phyloP scores from a whole-genome alignment of 2,113 vertebrate species.

The Leuciscus idus region DNA sequence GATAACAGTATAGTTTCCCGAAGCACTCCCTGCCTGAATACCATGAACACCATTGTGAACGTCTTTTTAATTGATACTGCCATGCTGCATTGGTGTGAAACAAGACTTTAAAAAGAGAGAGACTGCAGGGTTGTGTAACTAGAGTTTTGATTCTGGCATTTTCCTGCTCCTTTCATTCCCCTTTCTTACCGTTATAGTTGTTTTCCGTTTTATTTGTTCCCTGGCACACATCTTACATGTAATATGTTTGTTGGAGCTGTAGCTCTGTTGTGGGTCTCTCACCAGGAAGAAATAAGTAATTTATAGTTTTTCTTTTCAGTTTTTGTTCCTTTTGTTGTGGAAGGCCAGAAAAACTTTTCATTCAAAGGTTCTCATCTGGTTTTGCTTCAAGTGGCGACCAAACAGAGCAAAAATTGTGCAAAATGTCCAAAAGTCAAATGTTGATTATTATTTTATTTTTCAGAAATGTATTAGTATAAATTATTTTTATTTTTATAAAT shows the following conservation, averaged over 20 bases:
- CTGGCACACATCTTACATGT: background rate
- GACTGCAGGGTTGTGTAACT: background rate
- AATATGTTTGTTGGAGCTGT: slow-evolving; percentile 2
- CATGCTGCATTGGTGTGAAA: background rate
- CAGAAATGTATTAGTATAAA: background rate
- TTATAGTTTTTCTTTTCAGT: background rate
- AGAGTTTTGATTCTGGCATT: background rate
- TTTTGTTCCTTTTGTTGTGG: background rate
- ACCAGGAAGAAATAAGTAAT: background rate
- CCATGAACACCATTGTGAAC: background rate
- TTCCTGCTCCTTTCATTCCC: background rate
- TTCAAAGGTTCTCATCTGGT: background rate
- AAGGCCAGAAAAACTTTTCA: background rate
- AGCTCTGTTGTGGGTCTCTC: background rate
- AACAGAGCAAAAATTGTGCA: background rate
- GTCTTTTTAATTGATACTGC: background rate
- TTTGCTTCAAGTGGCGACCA: background rate
- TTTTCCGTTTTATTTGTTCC: background rate
- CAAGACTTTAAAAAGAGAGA: background rate
- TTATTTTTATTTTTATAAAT: too few relatives aligned
- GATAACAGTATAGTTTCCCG: background rate
- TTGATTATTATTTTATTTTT: background rate
- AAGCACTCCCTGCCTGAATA: background rate
- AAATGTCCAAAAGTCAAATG: background rate
- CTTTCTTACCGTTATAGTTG: background rate